Conservation (phyloP, 2,888 invertebrate species). For the Bombylius major region DNA sequence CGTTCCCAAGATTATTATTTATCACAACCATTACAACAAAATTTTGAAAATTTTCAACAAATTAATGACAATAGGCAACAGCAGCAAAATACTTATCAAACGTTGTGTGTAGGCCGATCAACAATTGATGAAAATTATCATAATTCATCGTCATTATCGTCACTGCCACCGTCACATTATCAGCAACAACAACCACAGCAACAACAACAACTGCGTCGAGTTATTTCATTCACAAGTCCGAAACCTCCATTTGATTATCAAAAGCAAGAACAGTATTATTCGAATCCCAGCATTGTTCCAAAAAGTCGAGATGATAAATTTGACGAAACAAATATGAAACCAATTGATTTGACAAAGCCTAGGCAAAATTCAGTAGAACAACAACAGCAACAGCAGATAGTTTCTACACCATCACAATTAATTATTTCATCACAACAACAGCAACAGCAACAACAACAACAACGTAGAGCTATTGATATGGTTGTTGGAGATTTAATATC, state of each 20-base stretch:
- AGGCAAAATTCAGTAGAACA: constrained; percentile 12
- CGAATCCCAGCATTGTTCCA: constrained; percentile 32
- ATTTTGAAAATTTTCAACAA: neutral
- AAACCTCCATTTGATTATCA: constrained; percentile 36
- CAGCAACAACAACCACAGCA: no score
- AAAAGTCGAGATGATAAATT: constrained; percentile 22
- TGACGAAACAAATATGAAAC: constrained; percentile 25
- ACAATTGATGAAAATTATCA: no score
- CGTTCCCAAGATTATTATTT: no score
- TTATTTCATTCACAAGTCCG: constrained; percentile 30
- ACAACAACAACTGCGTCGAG: constrained; percentile 14
- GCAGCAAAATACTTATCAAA: neutral
- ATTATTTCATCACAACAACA: constrained; percentile 10
- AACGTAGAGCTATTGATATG: constrained; percentile 24
- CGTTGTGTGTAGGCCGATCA: no score
- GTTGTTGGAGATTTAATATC: constrained; percentile 28
- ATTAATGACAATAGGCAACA: neutral
- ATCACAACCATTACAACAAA: no score
- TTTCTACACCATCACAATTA: neutral
- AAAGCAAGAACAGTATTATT: constrained; percentile 37
- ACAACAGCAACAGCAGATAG: constrained; percentile 3
- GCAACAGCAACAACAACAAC: neutral
- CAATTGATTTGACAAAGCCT: constrained; percentile 36
- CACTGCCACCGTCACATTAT: neutral
- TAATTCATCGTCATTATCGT: neutral